Evolutionary conservation across 2,888 invertebrate species (phyloP).

Genomic region (Lordiphosa fenestrarum): DNA sequence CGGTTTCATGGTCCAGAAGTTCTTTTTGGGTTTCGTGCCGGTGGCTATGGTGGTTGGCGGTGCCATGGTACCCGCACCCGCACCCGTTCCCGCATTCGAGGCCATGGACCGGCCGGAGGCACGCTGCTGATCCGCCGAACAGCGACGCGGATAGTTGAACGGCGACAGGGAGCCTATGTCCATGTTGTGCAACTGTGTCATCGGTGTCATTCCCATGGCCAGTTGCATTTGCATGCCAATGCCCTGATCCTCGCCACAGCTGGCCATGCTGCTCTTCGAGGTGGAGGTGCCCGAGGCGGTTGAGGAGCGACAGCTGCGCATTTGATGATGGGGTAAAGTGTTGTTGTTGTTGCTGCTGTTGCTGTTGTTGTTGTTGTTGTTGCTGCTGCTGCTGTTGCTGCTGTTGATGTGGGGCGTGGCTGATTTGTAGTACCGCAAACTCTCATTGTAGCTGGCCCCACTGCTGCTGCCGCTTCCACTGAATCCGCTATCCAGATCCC

Average conservation of each 20-base stretch:
- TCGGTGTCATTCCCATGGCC: conserved; percentile 37
- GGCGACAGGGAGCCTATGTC: conserved; percentile 61
- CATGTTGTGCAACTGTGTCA: background rate
- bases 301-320: conserved; percentile 79
- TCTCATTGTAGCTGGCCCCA: conserved; percentile 90
- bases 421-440: conserved; percentile 82
- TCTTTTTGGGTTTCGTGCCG: conserved; percentile 80
- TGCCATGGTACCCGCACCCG: conserved; percentile 13
- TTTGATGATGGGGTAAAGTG: conserved; percentile 77
- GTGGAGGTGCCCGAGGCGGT: conserved; percentile 79
- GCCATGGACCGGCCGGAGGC: conserved; percentile 69
- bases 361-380: conserved; percentile 33
- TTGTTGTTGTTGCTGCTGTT: conserved; percentile 52
- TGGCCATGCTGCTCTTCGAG: conserved; percentile 80
- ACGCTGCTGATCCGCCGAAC: conserved; percentile 78
- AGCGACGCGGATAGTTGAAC: conserved; percentile 77
- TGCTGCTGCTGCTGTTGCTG: conserved; percentile 38
- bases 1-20: conserved; percentile 81
- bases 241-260: conserved; percentile 78
- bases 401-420: conserved; percentile 52
- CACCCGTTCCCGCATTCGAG: background rate
- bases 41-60: conserved; percentile 54
- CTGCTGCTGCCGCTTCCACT: conserved; percentile 85
- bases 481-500: conserved; percentile 90
- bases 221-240: conserved; percentile 65